Conservation (phyloP, 1,140 invertebrate genomes). For the Ceratosolen fusciceps region DNA sequence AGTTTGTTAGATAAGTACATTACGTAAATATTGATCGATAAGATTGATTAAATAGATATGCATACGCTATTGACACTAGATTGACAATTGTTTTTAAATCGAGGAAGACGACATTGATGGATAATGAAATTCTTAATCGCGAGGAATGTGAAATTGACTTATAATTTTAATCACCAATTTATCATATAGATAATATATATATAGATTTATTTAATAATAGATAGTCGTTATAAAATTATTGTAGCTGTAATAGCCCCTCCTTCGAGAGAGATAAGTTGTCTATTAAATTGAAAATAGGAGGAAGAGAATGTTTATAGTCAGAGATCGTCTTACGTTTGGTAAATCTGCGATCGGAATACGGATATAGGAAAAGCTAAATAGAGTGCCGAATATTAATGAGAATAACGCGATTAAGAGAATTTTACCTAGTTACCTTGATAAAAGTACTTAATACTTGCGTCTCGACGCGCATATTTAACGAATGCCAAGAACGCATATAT, state of each 20-base stretch:
- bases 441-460: conserved; percentile 67
- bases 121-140: background rate
- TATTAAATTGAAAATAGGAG: background rate
- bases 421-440: conserved; percentile 67
- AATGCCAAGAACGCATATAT: conserved; percentile 41
- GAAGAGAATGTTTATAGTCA: background rate
- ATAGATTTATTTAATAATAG: background rate
- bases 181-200: background rate
- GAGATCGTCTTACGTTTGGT: background rate
- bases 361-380: background rate
- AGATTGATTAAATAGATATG: background rate
- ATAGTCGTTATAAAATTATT: background rate
- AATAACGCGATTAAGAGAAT: conserved; percentile 39
- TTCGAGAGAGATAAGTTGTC: background rate
- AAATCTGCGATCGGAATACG: background rate
- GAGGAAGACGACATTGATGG: background rate
- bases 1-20: background rate
- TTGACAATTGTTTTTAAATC: background rate
- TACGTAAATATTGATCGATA: background rate
- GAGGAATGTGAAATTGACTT: background rate
- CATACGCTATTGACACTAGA: background rate
- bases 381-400: background rate
- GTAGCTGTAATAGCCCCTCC: background rate
- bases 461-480: conserved; percentile 58
- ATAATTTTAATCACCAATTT: background rate